Evolutionary conservation across 2,797 vertebrate genomes (phyloP), one percentile per base, ranked within the genome.

Genomic region (Hybognathus amarus): DNA sequence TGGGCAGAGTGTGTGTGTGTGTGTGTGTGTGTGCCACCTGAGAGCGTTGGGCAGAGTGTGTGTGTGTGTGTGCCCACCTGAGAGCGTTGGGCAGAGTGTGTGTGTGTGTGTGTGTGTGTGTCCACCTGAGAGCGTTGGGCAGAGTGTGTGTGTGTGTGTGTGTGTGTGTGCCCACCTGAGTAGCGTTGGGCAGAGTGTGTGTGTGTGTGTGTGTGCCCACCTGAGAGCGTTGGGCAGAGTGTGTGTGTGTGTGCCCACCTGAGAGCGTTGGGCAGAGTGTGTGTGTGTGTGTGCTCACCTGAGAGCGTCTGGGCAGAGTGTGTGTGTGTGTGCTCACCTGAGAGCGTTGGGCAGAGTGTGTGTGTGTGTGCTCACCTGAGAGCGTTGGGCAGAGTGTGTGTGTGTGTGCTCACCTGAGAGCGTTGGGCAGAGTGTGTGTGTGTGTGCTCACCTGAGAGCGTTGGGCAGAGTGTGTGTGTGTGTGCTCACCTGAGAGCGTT

Each of bases 1-100:
- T 0, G 94, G 91, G 82, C 97, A 98, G 1, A 94, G 92, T 66
- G 93, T 95, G n/a, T n/a, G n/a, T n/a, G n/a, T n/a, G n/a, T n/a
- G n/a, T 40, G 40, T 40, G 40, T 40, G 40, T 40, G 38, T 40
- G 38, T 40, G 38, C 85, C 88, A 95, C 95, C 95, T 90, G 87
- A 77, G 59, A 87, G 80, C 0, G 90, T 56, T 0, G 94, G 91
- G 82, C 97, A 98, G 1, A 94, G 92, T 66, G 93, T 95, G n/a
- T 40, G 40, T 40, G 40, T 40, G 40, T 40, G 38, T 40, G 38
- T 40, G 38, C 85, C 38, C 88, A 95, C 95, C 95, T 90, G 87
- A 77, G 59, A 87, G 80, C 0, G 90, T 56, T 0, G 94, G 91
- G 82, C 97, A 98, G 1, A 94, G 92, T 66, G 93, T 95, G n/a